Base-by-base conservation (phyloP, 2,888 invertebrate genomes). In the Drosophila rellima region DNA sequence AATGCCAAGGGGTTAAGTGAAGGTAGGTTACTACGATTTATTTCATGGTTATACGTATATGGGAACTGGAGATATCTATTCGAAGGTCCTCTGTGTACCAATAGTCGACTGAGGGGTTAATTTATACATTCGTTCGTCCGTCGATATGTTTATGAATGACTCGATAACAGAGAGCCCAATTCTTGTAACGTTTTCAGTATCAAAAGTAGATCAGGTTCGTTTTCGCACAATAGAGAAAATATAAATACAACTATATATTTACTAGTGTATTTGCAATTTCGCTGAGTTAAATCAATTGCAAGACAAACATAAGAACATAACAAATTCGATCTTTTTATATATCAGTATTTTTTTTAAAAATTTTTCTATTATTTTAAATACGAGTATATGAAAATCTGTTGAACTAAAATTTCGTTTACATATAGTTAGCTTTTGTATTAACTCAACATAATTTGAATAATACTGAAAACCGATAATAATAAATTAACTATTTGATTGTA, bases 401-500 rank as follows among this genome's bases (percentile, higher is more conserved):
- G 8, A 45, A 45, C 26, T 29, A 1, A 17, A 47, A 26, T 45
- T 15, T 15, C 23, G 8, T 7, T 17, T 29, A 29, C 2, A 29
- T 29, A 13, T 26, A 15, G 52, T 20, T 42, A 20, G 40, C 26
- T 20, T 29, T 42, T 10, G 15, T 48, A 18, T 48, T 33, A 45
- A 48, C 33, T 51, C 20, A 56, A 56, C 11, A 45, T n/a, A 37
- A 8, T 44, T 44, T n/a, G 8, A 61, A 8, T 8, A 31, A 20
- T 23, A 60, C 15, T 13, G 23, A 26, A 42, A 3, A 45, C 4
- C 15, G 5, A 10, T 3, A n/a, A 44, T 11, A 7, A 54, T 39
- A 69, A 70, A 75, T 72, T 72, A 11, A 40, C 33, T 48, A 56
- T 8, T 29, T 37, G 4, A 40, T 31, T 40, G 31, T 42, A 40